Conservation (phyloP, 2,113 vertebrate genomes). For the Calonectris borealis region DNA sequence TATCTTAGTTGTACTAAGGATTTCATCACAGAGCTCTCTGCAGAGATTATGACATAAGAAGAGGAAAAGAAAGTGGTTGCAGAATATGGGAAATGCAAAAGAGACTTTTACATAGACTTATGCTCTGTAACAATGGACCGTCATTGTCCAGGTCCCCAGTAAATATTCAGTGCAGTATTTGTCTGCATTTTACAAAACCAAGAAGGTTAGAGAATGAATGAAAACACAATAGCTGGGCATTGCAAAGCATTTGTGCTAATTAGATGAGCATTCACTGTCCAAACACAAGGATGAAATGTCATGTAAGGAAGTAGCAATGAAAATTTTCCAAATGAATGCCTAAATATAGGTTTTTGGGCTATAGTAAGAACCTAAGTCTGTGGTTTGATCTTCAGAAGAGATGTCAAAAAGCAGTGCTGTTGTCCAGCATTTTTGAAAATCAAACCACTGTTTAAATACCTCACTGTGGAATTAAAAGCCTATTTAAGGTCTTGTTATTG, state of each 20-base stretch:
- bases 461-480: background rate
- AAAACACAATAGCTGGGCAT: background rate
- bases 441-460: background rate
- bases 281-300: background rate
- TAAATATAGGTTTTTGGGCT: background rate
- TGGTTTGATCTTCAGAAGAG: background rate
- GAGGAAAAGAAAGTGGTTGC: background rate
- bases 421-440: background rate
- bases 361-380: background rate
- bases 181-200: background rate
- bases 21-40: background rate
- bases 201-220: background rate
- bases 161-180: background rate
- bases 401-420: background rate
- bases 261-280: background rate
- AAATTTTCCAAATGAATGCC: background rate
- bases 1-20: background rate
- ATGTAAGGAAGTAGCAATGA: background rate
- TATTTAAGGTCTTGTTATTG: constrained; percentile 1
- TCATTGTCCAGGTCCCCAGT: background rate
- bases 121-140: background rate
- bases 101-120: background rate
- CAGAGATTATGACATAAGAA: background rate
- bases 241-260: background rate
- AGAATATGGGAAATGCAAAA: background rate